Conservation (phyloP, 2,113 vertebrate species). For the Lampris incognitus region DNA sequence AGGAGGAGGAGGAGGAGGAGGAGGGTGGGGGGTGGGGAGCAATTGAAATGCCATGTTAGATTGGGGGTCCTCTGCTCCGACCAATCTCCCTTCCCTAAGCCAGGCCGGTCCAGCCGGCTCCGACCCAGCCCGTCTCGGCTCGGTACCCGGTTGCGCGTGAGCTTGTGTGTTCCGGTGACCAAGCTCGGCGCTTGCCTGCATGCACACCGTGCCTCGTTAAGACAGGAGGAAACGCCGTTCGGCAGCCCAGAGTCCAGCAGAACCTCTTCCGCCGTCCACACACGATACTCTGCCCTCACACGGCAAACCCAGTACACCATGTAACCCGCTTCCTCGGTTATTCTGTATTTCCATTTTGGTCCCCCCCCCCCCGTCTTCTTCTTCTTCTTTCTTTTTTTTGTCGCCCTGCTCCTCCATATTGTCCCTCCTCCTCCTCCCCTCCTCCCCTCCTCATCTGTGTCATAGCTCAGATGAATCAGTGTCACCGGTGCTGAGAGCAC, state of each 20-base stretch:
- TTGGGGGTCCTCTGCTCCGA: constrained; percentile 72
- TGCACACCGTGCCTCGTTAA: too few relatives aligned
- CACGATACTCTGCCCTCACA: too few relatives aligned
- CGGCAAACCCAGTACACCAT: too few relatives aligned
- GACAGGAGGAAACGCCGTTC: too few relatives aligned
- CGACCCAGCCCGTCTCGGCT: constrained; percentile 38
- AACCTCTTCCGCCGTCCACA: too few relatives aligned
- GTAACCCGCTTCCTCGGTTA: too few relatives aligned
- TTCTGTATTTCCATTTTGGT: too few relatives aligned
- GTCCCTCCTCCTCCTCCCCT: constrained; percentile 29
- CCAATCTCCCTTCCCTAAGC: constrained; percentile 56
- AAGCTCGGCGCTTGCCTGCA: neutral
- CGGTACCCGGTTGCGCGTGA: neutral
- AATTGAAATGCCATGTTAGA: constrained; percentile 85
- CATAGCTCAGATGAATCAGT: constrained; percentile 86
- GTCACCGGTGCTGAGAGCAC: constrained; percentile 86
- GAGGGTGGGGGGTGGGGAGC: constrained; percentile 27
- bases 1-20: constrained; percentile 65
- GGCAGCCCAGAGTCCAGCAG: too few relatives aligned
- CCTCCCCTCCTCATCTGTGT: constrained; percentile 78
- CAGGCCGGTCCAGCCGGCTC: constrained; percentile 34
- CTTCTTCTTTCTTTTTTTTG: constrained; percentile 25
- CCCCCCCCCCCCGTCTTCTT: constrained; percentile 30
- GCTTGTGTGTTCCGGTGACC: constrained; percentile 25
- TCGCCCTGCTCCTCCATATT: constrained; percentile 6